A percentile compares a stretch with the other conserved stretches of the same genome.
Evolutionary conservation across 2,797 vertebrate genomes (phyloP).

Genomic region (Hyperoplus lanceolatus): DNA sequence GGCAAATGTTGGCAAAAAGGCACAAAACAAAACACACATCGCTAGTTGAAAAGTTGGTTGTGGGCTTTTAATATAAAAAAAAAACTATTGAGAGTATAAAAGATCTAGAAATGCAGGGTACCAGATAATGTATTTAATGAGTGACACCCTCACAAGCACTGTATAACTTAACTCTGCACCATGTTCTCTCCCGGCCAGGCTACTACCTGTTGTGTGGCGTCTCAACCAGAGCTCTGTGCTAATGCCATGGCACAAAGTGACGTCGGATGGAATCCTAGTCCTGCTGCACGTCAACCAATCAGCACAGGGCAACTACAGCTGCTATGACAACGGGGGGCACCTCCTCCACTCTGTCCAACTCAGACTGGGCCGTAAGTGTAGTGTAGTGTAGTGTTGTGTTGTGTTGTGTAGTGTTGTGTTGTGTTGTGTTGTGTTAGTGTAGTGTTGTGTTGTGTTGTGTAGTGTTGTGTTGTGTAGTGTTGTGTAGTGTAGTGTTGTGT

Average conservation of each 20-base stretch:
- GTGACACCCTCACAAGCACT: neutral
- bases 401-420: neutral
- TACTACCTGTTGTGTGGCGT: conserved; percentile 79
- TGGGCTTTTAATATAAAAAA: too few species aligned
- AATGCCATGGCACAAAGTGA: conserved; percentile 69
- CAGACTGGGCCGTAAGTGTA: conserved; percentile 84
- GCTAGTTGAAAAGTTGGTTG: too few species aligned
- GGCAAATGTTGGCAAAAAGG: neutral
- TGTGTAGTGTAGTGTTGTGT: too few species aligned
- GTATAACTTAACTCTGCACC: conserved; percentile 9
- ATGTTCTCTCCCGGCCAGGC: conserved; percentile 61
- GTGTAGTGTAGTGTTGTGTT: neutral
- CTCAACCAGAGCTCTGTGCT: conserved; percentile 75
- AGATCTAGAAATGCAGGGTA: too few species aligned
- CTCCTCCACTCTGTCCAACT: conserved; percentile 80
- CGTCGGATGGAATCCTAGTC: conserved; percentile 74
- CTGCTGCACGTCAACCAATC: conserved; percentile 73
- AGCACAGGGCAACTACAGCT: conserved; percentile 88
- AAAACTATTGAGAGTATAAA: too few species aligned
- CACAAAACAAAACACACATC: neutral
- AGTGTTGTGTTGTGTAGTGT: conserved; percentile 2
- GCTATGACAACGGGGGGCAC: conserved; percentile 77
- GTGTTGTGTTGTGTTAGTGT: too few species aligned
- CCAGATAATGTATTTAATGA: too few species aligned
- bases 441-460: conserved; percentile 2